phyloP scores from a whole-genome alignment of 1,140 invertebrate genomes.

The Liolophura sinensis region DNA sequence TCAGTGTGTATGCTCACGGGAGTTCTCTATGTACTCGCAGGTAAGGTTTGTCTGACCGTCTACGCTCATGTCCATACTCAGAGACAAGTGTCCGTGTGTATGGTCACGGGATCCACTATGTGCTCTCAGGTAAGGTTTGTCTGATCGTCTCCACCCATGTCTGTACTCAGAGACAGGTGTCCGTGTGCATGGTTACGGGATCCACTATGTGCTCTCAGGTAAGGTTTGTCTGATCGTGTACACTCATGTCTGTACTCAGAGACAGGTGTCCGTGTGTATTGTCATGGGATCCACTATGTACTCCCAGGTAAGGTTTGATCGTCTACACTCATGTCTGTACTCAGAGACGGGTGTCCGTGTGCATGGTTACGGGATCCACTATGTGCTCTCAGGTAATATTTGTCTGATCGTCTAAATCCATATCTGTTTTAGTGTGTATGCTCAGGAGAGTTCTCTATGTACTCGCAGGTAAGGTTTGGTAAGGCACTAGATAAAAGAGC shows the following conservation, averaged over 20 bases:
- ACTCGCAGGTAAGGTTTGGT: no score
- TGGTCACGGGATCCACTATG: constrained; percentile 42
- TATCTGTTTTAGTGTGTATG: no score
- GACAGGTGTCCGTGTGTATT: constrained; percentile 43
- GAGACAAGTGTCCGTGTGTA: constrained; percentile 44
- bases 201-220: constrained; percentile 44
- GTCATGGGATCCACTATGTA: constrained; percentile 37
- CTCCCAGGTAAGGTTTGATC: constrained; percentile 34
- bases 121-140: constrained; percentile 36
- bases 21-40: constrained; percentile 41
- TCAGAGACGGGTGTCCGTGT: constrained; percentile 41
- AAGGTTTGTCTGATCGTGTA: constrained; percentile 2
- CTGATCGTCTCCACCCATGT: constrained; percentile 2
- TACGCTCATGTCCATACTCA: constrained; percentile 14
- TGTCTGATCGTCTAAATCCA: no score
- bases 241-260: constrained; percentile 21
- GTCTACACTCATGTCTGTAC: constrained; percentile 11
- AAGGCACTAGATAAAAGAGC: no score
- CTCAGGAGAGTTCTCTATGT: no score
- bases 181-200: constrained; percentile 41
- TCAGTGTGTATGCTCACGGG: constrained; percentile 43
- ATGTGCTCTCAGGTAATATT: constrained; percentile 39
- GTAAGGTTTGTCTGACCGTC: constrained; percentile 19
- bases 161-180: constrained; percentile 37
- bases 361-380: constrained; percentile 42